Percentiles rank a stretch among this genome's conserved stretches.
Conservation (phyloP, 2,113 vertebrate species). For the Murina feae region DNA sequence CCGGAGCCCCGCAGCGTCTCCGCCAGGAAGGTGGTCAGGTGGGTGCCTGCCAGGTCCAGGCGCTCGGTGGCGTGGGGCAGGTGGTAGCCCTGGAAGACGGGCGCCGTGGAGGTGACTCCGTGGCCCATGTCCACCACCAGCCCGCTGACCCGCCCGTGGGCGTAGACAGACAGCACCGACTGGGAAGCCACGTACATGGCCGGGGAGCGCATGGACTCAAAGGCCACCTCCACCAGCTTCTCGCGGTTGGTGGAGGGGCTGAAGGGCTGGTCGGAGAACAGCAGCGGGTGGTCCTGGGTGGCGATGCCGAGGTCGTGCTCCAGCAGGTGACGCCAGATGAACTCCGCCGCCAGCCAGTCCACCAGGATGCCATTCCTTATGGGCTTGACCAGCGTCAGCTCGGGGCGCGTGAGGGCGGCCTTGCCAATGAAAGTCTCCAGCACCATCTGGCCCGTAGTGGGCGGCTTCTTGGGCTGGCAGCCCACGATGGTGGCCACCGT, state of each 20-base stretch:
- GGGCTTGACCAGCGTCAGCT: background rate
- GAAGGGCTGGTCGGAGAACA: slow-evolving; percentile 76
- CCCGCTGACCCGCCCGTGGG: slow-evolving; percentile 70
- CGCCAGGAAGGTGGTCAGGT: slow-evolving; percentile 71
- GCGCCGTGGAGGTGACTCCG: slow-evolving; percentile 57
- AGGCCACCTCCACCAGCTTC: slow-evolving; percentile 74
- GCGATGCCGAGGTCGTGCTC: slow-evolving; percentile 64
- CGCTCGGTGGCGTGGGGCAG: slow-evolving; percentile 64
- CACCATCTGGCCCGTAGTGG: rapidly evolving
- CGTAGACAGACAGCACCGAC: slow-evolving; percentile 66
- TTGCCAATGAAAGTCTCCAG: slow-evolving; percentile 52
- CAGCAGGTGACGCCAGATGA: slow-evolving; percentile 73
- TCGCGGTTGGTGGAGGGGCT: slow-evolving; percentile 76
- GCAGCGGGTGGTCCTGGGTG: slow-evolving; percentile 65
- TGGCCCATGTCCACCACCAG: slow-evolving; percentile 75
- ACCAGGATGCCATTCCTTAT: slow-evolving; percentile 39
- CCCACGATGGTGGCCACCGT: slow-evolving; percentile 62
- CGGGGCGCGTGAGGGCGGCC: background rate
- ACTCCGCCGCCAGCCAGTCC: slow-evolving; percentile 62
- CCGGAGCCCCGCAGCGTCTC: slow-evolving; percentile 53
- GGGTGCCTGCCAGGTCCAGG: slow-evolving; percentile 73
- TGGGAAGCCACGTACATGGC: slow-evolving; percentile 73
- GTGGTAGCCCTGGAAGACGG: slow-evolving; percentile 73
- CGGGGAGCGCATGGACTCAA: slow-evolving; percentile 64
- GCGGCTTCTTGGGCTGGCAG: background rate